These are phyloP conservation scores for Pterocles gutturalis DNA, from an alignment of 2,113 vertebrate genomes.

Conservation along the genomic window DNA sequence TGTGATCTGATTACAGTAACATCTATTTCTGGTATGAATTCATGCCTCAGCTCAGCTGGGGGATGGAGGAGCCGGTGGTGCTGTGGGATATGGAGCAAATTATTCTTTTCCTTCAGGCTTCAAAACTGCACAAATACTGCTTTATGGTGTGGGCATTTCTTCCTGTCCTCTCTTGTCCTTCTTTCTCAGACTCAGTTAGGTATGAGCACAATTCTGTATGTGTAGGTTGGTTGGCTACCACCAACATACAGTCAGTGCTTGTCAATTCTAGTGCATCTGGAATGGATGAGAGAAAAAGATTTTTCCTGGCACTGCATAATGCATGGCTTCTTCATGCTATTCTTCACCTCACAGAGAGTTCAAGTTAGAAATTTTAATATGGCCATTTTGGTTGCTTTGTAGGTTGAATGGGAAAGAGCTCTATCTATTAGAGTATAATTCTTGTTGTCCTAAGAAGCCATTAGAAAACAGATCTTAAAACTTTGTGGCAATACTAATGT, in stretches of 20 bases:
- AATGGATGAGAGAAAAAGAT: background rate
- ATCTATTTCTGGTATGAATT: background rate
- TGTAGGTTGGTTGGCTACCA: background rate
- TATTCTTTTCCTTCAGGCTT: background rate
- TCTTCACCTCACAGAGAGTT: background rate
- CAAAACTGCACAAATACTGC: background rate
- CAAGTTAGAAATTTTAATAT: background rate
- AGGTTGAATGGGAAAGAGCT: background rate
- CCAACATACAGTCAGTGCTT: background rate
- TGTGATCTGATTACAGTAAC: background rate
- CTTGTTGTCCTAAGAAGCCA: background rate
- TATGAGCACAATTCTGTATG: background rate
- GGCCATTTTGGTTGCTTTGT: background rate
- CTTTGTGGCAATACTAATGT: background rate
- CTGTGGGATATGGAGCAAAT: background rate
- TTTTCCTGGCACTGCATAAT: background rate
- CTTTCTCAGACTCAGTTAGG: background rate
- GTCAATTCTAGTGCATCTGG: background rate
- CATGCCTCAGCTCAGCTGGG: background rate
- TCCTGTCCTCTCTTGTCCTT: background rate
- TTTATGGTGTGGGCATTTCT: background rate
- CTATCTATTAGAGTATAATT: background rate
- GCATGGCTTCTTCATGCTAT: background rate
- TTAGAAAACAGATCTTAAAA: constrained; percentile 11
- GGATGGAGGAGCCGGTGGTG: accelerated